These are phyloP conservation scores for Pangasianodon hypophthalmus DNA, from an alignment of 2,113 vertebrate species.

Conservation along the genomic window DNA sequence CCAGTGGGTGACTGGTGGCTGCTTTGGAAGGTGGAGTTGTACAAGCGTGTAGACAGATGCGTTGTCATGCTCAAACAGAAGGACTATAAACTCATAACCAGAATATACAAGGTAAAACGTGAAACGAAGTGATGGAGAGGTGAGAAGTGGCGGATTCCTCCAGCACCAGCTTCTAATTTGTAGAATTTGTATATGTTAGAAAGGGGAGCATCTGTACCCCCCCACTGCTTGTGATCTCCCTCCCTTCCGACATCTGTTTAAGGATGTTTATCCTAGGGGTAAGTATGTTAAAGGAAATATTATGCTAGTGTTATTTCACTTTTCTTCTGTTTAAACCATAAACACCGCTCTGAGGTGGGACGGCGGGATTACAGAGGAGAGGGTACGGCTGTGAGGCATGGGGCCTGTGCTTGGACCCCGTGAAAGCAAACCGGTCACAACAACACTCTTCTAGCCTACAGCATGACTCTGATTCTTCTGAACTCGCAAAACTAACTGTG, in stretches of 20 bases:
- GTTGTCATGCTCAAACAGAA: not conserved
- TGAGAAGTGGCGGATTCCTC: conserved; percentile 27
- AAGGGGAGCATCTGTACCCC: conserved; percentile 42
- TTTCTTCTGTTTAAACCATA: conserved; percentile 70
- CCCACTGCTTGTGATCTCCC: conserved; percentile 64
- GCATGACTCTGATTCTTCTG: not conserved
- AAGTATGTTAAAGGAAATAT: conserved; percentile 76
- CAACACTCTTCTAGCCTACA: not conserved
- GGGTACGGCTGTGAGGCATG: not conserved
- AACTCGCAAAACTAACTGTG: not conserved
- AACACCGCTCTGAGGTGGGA: conserved; percentile 62
- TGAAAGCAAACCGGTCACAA: not conserved
- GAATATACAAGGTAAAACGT: not conserved
- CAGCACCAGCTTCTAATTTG: conserved; percentile 74
- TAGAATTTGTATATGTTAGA: conserved; percentile 60
- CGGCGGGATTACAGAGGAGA: conserved; percentile 26
- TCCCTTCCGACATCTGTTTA: conserved; percentile 71
- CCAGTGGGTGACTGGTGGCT: conserved; percentile 13
- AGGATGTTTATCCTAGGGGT: conserved; percentile 75
- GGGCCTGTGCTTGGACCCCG: not conserved
- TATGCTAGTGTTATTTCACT: conserved; percentile 76
- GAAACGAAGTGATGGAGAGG: not conserved
- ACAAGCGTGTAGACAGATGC: conserved; percentile 10
- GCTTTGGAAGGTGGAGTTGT: conserved; percentile 19
- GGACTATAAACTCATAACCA: not conserved